Conservation (phyloP, 2,113 vertebrate species). For the Heloderma charlesbogerti region DNA sequence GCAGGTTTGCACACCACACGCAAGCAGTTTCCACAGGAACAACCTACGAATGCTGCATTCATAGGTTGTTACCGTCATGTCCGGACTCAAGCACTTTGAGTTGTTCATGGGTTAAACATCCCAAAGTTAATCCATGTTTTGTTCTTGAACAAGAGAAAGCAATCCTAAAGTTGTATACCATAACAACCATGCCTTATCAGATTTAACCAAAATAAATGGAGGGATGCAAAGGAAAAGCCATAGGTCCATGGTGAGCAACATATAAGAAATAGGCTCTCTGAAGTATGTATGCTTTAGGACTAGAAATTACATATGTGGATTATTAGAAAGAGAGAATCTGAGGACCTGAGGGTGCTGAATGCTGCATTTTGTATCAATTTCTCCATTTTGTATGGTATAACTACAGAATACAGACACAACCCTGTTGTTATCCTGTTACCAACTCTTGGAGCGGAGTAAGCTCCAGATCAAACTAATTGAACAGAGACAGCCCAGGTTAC, state of each 20-base stretch:
- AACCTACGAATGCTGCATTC: no score
- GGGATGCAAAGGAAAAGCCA: not conserved
- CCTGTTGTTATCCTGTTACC: not conserved
- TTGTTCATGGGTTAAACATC: no score
- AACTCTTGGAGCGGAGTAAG: not conserved
- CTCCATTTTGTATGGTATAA: not conserved
- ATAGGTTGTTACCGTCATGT: no score
- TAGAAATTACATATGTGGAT: not conserved
- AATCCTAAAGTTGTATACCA: not conserved
- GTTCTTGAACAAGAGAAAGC: no score
- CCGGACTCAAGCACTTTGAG: no score
- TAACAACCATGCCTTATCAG: not conserved
- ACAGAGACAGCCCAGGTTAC: no score
- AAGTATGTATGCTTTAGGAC: not conserved
- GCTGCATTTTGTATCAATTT: no score
- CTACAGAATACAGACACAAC: not conserved
- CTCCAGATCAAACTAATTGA: not conserved
- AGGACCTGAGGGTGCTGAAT: not conserved
- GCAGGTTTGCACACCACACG: no score
- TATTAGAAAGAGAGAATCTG: not conserved
- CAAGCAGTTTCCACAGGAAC: no score
- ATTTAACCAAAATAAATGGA: not conserved
- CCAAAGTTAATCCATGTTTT: no score
- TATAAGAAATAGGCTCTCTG: not conserved
- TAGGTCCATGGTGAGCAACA: not conserved